A percentile compares a stretch with the other conserved stretches of the same genome.
Conservation (phyloP, 1,140 invertebrate species). For the Hypothenemus hampei region DNA sequence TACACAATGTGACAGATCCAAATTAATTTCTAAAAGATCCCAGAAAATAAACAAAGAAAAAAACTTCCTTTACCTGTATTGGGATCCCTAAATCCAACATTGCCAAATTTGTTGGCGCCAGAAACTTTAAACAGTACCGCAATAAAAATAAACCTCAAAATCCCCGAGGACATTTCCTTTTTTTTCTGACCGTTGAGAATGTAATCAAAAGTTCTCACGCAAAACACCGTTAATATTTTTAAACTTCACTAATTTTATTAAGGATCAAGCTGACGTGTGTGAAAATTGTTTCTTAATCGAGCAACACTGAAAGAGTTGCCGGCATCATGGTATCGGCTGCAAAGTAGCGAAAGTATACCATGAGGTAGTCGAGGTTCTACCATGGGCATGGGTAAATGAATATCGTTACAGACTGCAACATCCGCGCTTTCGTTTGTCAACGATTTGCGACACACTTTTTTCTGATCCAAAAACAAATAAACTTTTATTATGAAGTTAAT, state of each 20-base stretch:
- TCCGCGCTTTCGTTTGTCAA: constrained; percentile 10
- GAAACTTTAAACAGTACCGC: background rate
- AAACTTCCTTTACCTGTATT: too few relatives aligned
- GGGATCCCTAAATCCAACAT: background rate
- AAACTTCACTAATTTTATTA: background rate
- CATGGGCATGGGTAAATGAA: background rate
- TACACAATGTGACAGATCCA: too few relatives aligned
- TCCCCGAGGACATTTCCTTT: constrained; percentile 1
- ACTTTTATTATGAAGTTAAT: background rate
- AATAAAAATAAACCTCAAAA: background rate
- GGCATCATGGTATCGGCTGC: background rate
- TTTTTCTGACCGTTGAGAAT: background rate
- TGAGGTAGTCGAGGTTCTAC: background rate
- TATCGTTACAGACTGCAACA: background rate
- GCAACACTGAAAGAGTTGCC: constrained; percentile 10
- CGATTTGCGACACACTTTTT: background rate
- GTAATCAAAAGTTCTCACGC: background rate
- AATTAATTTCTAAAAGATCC: too few relatives aligned
- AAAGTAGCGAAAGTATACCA: constrained; percentile 11
- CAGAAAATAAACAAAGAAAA: too few relatives aligned
- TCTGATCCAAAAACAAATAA: background rate
- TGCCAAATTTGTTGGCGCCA: constrained; percentile 4
- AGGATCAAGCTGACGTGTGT: constrained; percentile 1
- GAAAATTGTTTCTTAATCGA: constrained; percentile 7
- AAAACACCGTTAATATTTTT: background rate